These are phyloP conservation scores for Dipodomys stephensi DNA, from an alignment of 2,113 vertebrate genomes.

Conservation along the genomic window DNA sequence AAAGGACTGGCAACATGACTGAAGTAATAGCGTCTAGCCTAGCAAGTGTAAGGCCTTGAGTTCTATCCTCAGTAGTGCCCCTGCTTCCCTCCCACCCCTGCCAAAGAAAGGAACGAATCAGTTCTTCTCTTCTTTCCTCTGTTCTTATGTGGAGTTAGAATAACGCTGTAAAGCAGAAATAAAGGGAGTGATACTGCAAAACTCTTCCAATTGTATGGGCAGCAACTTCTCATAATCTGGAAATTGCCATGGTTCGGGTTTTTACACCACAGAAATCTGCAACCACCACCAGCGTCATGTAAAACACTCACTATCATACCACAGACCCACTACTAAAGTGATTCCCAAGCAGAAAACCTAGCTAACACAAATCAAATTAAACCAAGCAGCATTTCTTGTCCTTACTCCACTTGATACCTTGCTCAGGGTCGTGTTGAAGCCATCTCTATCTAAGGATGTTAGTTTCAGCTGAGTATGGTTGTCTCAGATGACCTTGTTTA, in stretches of 20 bases:
- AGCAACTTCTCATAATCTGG: not conserved
- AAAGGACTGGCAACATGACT: no score
- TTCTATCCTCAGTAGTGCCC: no score
- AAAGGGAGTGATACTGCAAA: accelerated
- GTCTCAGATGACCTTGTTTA: not conserved
- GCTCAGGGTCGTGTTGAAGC: not conserved
- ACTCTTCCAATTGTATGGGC: not conserved
- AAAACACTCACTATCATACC: not conserved
- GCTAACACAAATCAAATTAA: not conserved
- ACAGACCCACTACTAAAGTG: no score
- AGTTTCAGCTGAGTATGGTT: not conserved
- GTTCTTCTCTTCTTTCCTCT: not conserved
- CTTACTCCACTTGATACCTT: not conserved
- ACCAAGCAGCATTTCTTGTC: not conserved
- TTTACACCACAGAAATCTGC: not conserved
- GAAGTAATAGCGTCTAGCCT: no score
- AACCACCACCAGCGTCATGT: not conserved
- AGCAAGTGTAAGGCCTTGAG: no score
- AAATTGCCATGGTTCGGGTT: not conserved
- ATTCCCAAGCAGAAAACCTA: not conserved
- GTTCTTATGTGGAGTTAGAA: not conserved
- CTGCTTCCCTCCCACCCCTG: no score
- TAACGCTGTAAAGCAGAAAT: not conserved
- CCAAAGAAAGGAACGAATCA: not conserved
- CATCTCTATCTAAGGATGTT: not conserved